Conservation (phyloP, 2,113 vertebrate species). For the Passer domesticus region DNA sequence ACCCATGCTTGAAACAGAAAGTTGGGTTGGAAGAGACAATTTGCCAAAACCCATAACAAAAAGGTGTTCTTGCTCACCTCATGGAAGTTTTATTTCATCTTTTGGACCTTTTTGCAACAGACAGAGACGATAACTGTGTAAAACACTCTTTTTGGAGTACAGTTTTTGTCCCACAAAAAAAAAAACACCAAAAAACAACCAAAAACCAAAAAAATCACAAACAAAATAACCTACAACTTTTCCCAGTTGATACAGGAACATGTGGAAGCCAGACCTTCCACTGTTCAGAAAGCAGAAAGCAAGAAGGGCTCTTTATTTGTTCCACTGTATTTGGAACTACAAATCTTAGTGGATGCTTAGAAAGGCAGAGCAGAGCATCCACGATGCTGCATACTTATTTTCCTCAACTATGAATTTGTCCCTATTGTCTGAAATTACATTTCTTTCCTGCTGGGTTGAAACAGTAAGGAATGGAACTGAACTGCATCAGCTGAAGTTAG, state of each 20-base stretch:
- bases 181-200: background rate
- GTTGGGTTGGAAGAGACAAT: background rate
- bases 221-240: background rate
- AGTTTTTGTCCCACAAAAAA: background rate
- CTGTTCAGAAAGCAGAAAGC: background rate
- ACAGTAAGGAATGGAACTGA: background rate
- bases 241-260: background rate
- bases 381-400: background rate
- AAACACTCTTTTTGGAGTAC: background rate
- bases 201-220: background rate
- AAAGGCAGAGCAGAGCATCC: background rate
- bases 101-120: background rate
- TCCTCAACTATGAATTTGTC: background rate
- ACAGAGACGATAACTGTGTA: background rate
- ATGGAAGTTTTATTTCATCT: background rate
- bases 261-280: slow-evolving; percentile 18
- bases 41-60: background rate
- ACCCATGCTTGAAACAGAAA: background rate
- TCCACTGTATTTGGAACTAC: background rate
- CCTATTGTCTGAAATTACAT: background rate
- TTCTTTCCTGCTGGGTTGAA: background rate
- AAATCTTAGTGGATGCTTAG: background rate
- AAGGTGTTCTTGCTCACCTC: background rate
- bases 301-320: background rate
- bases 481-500: background rate